Base-by-base conservation (phyloP, 2,113 vertebrate species). In the Prinia subflava region DNA sequence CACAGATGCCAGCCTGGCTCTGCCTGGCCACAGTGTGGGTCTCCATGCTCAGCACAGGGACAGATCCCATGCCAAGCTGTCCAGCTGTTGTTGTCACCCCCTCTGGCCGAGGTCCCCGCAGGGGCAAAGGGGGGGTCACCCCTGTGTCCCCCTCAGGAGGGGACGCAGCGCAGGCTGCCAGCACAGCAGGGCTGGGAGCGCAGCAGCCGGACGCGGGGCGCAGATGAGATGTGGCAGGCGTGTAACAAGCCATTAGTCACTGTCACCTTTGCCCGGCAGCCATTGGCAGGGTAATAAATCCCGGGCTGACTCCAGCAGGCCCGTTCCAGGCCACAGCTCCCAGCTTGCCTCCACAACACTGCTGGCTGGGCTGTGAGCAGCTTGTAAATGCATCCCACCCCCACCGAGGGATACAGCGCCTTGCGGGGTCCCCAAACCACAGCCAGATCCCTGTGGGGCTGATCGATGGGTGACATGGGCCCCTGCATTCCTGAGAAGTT, bases 211-310 rank as follows among this genome's bases (percentile, higher is more conserved):
- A 78, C 31, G 7, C 24, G 10, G 84, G 5, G 88, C 63, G 2
- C 84, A 94, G 88, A 95, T 93, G 96, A 87, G 94, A 97, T 97
- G 97, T 94, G 96, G 97, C 98, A 97, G 97, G 98, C 96, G 94
- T 96, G 92, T 96, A 96, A 97, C 95, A 93, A 97, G 79, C 96
- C 97, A 97, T 98, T 95, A 96, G 96, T 98, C 98, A 97, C 97
- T 95, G 97, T 97, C 97, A 97, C 74, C 84, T 97, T 97, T 97
- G 96, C 96, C 96, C 93, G 84, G 42, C 59, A 93, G 94, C 94
- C 69, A 85, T 94, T 93, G 92, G 95, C 90, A 92, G 94, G 95
- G 95, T 94, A 96, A 96, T 96, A 96, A 92, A 91, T 85, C 71
- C 30, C 27, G 57, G 68, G 91, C 87, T 44, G 74, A 87, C 46